Evolutionary conservation across 35 echinoderm and acorn worm species (phyloP), one percentile per base, ranked within the genome.

Genomic region (Amphiura filiformis): DNA sequence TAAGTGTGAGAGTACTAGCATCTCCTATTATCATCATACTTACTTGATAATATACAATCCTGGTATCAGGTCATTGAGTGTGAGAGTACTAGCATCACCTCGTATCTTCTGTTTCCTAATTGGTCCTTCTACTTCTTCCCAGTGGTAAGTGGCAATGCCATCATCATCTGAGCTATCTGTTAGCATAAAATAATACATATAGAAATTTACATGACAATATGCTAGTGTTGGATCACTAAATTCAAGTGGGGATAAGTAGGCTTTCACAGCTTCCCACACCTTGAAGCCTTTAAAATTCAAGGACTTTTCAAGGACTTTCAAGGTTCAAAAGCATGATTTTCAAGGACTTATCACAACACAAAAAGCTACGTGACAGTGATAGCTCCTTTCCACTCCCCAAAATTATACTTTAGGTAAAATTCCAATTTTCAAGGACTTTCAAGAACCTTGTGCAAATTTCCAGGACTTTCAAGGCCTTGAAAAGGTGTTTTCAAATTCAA

Each of bases 151-250:
- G 34, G 85, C 86, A 81, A 86, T 93, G 17, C 76, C 70, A 78
- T 88, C 86, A 79, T 97, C 95, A 78, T 97, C 95, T 22, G 92
- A 91, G 76, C 95, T 97, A 44, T 78, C 91, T 97, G 86, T 13
- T 36, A 13, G n/a, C n/a, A n/a, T n/a, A n/a, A n/a, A n/a, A n/a
- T n/a, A 36, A 31, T 37, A 14, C 30, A 80, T 9, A 75, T 80
- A 13, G 23, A 17, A 80, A 80, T 36, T 32, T 23, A 75, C n/a
- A 75, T 26, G 65, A 75, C 17, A 75, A 22, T 32, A 75, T n/a
- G n/a, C n/a, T n/a, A n/a, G n/a, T n/a, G n/a, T n/a, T n/a, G n/a
- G n/a, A n/a, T n/a, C n/a, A n/a, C n/a, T n/a, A n/a, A n/a, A n/a
- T n/a, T n/a, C n/a, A n/a, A n/a, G n/a, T n/a, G n/a, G n/a, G n/a